Percentiles rank a stretch among this genome's conserved stretches.
Evolutionary conservation across 2,888 invertebrate genomes (phyloP).

Genomic region (Panorpa germanica): DNA sequence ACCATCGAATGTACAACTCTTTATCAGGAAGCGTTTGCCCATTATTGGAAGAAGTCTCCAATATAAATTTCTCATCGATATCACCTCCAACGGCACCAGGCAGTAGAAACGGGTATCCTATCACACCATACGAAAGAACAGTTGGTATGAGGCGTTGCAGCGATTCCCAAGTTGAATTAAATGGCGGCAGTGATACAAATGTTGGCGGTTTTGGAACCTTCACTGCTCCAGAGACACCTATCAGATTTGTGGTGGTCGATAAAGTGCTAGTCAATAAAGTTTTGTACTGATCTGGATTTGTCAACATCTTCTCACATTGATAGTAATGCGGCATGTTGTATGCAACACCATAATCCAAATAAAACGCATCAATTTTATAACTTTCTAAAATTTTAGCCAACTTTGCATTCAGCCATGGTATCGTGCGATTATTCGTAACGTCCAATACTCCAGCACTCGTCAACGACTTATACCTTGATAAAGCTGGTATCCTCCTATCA

Average conservation of each 20-base stretch:
- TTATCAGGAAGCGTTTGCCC: slow-evolving; percentile 43
- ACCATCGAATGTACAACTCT: slow-evolving; percentile 78
- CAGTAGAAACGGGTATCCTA: slow-evolving; percentile 84
- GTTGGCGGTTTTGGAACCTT: slow-evolving; percentile 66
- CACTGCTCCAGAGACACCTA: slow-evolving; percentile 71
- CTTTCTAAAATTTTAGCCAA: slow-evolving; percentile 47
- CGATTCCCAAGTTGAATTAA: slow-evolving; percentile 78
- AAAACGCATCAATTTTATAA: slow-evolving; percentile 72
- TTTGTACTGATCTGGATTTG: slow-evolving; percentile 70
- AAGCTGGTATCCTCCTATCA: slow-evolving; percentile 60
- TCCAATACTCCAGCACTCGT: slow-evolving; percentile 73
- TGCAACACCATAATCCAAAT: slow-evolving; percentile 62
- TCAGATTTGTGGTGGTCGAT: slow-evolving; percentile 39
- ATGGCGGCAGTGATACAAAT: slow-evolving; percentile 70
- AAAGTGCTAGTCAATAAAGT: slow-evolving; percentile 47
- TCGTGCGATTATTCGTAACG: slow-evolving; percentile 62
- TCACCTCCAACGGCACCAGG: slow-evolving; percentile 91
- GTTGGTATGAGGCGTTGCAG: slow-evolving; percentile 69
- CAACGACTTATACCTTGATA: slow-evolving; percentile 64
- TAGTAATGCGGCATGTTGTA: slow-evolving; percentile 78
- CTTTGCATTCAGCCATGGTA: slow-evolving; percentile 61
- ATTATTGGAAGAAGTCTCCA: slow-evolving; percentile 30
- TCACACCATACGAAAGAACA: slow-evolving; percentile 68
- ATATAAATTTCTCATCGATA: slow-evolving; percentile 29
- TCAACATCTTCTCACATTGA: slow-evolving; percentile 49